Conservation (phyloP, 2,797 vertebrate species). For the Potorous gilbertii region DNA sequence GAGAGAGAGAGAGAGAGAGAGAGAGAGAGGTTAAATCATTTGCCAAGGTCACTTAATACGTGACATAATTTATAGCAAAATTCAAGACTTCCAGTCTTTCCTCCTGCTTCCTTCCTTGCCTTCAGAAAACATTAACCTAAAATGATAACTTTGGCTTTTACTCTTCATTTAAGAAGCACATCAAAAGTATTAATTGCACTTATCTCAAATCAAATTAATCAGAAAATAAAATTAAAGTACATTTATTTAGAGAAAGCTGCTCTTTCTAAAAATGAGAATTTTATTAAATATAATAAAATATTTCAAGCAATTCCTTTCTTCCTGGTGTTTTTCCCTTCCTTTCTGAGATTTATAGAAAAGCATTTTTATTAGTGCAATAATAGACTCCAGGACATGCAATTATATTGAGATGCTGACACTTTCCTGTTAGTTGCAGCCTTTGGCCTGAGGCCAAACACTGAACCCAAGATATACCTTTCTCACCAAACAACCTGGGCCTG, state of each 20-base stretch:
- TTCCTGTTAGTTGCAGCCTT: slow-evolving; percentile 80
- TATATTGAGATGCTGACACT: slow-evolving; percentile 82
- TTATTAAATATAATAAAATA: slow-evolving; percentile 82
- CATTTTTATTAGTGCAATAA: slow-evolving; percentile 82
- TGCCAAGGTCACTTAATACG: slow-evolving; percentile 48
- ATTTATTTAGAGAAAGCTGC: slow-evolving; percentile 78
- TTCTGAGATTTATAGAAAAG: slow-evolving; percentile 79
- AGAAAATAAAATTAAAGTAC: slow-evolving; percentile 81
- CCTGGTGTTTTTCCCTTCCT: slow-evolving; percentile 67
- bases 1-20: no score
- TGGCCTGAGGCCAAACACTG: slow-evolving; percentile 81
- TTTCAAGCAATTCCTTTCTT: slow-evolving; percentile 78
- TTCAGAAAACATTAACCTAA: slow-evolving; percentile 44
- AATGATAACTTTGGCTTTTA: slow-evolving; percentile 50
- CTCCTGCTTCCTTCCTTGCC: slow-evolving; percentile 45
- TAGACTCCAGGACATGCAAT: slow-evolving; percentile 80
- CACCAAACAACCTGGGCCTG: slow-evolving; percentile 59
- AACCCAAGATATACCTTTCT: slow-evolving; percentile 66
- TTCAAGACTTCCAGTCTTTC: not conserved
- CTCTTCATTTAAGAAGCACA: slow-evolving; percentile 62
- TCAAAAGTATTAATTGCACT: slow-evolving; percentile 63
- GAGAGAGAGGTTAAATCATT: slow-evolving; percentile 56
- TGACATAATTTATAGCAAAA: slow-evolving; percentile 34
- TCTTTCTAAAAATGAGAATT: slow-evolving; percentile 78
- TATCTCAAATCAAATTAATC: slow-evolving; percentile 76